Base-by-base conservation (phyloP, 2,888 invertebrate species). In the Azorinus chamasolen region DNA sequence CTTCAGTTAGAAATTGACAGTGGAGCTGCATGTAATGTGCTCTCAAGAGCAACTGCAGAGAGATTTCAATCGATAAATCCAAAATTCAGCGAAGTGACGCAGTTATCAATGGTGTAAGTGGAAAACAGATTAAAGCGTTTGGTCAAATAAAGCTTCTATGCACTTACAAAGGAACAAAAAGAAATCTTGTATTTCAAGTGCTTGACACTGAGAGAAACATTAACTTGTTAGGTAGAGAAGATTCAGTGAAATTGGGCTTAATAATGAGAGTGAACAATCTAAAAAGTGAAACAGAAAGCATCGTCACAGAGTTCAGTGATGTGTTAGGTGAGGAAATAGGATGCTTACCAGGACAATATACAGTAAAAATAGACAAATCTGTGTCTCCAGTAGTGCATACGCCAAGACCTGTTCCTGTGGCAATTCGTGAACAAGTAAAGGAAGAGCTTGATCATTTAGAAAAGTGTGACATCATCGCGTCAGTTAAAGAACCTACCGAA, bases 1-100 rank as follows among this genome's bases (percentile, higher is more conserved):
- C 6, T 45, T 16, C 10, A 37, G 45, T 25, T 8, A 14, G 51
- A 58, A 50, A 74, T 68, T 37, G 66, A 72, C 48, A 65, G 59
- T 43, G 73, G 73, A 16, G 66, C 73, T 1, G 62, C 46, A 51
- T 73, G 73, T 50, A 73, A 66, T 39, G 63, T 74, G 6, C n/a
- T 74, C 14, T 57, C 68, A 10, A 62, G 46, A 22, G 37, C 2
- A 22, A 37, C 37, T 24, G 74, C 74, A 5, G 39, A 68, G 18
- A 50, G 51, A 58, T 74, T 58, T 46, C 20, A 45, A 45, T 37
- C 16, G 12, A 46, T 66, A n/a, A 51, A n/a, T n/a, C 68, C 18
- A 22, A 39, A 1, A 66, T 63, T 50, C 5, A 8, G 4, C 10
- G 51, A 5, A 53, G 54, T 43, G 45, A 68, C 18, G 24, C 43